These are phyloP conservation scores for Tor tambroides DNA, from an alignment of 2,113 vertebrate genomes.

Conservation along the genomic window DNA sequence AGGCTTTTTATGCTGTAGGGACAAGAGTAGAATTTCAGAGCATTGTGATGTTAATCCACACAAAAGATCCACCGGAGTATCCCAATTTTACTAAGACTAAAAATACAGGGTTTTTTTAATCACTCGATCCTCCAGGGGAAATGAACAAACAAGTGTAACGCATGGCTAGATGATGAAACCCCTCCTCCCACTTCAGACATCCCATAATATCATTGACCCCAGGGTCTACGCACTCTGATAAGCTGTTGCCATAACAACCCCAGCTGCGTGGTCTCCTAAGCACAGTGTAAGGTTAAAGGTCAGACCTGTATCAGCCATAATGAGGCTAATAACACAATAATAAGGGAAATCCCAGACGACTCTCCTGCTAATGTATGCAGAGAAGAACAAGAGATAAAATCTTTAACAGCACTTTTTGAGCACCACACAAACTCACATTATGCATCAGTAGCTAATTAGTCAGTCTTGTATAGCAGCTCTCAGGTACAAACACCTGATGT, in stretches of 20 bases:
- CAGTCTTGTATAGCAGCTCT: background rate
- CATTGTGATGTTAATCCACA: background rate
- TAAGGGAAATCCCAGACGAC: background rate
- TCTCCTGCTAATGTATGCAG: background rate
- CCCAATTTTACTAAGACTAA: background rate
- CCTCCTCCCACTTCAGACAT: conserved; percentile 52
- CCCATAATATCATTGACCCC: conserved; percentile 17
- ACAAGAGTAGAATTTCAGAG: background rate
- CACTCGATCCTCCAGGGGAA: background rate
- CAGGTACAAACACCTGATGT: background rate
- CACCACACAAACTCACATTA: background rate
- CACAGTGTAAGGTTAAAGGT: too few relatives aligned
- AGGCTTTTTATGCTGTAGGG: background rate
- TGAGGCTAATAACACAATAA: background rate
- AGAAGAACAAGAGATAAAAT: background rate
- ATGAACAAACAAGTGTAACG: conserved; percentile 39
- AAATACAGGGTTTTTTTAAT: background rate
- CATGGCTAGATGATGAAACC: conserved; percentile 52
- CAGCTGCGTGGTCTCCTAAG: too few relatives aligned
- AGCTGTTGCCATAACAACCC: conserved; percentile 57
- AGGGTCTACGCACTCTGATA: conserved; percentile 35
- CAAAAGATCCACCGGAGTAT: background rate
- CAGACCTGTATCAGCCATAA: background rate
- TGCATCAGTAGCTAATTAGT: background rate
- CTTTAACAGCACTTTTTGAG: background rate